Evolutionary conservation across 2,797 vertebrate species (phyloP).

Genomic region (Onychomys leucogaster): DNA sequence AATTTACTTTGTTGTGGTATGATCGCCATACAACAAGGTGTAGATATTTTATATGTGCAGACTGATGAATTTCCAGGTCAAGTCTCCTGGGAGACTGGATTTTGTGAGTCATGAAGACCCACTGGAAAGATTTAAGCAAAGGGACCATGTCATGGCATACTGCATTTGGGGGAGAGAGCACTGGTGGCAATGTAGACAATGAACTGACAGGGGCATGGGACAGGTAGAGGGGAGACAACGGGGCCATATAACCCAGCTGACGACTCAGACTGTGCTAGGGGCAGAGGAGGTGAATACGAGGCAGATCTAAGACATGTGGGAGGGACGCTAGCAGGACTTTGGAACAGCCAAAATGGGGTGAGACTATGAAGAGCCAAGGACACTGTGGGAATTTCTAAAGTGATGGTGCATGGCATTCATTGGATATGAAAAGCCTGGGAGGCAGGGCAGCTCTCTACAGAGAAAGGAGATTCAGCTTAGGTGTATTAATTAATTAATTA

Average conservation of each 20-base stretch:
- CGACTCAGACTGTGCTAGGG: neutral
- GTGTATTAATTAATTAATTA: no score
- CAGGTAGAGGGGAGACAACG: neutral
- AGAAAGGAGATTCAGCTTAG: neutral
- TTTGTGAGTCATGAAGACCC: neutral
- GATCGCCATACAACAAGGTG: neutral
- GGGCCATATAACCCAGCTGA: neutral
- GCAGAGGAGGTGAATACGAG: neutral
- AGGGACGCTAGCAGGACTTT: neutral
- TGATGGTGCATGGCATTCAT: neutral
- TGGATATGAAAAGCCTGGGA: neutral
- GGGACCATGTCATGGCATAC: neutral
- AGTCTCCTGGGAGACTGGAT: neutral
- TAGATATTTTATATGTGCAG: neutral
- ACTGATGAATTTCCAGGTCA: neutral
- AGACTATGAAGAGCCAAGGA: neutral
- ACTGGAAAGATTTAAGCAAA: neutral
- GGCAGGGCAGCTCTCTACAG: neutral
- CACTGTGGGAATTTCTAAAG: neutral
- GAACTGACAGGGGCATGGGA: neutral
- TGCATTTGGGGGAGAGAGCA: neutral
- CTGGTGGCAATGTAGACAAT: neutral
- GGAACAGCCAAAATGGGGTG: neutral
- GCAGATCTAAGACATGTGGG: neutral
- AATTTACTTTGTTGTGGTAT: neutral